phyloP scores from a whole-genome alignment of 2,797 vertebrate genomes.

The Tarsius wallacei region DNA sequence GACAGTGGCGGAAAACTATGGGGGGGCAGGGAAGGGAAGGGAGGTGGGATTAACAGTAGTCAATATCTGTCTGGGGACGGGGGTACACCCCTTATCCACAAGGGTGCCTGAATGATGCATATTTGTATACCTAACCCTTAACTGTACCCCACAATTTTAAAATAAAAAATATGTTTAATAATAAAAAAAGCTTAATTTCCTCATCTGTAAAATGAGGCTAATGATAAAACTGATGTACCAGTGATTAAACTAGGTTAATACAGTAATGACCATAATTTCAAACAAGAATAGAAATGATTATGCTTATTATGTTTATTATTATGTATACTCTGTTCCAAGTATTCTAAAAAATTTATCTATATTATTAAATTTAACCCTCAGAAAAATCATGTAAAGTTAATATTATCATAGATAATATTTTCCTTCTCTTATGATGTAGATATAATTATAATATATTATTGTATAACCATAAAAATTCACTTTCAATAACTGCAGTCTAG shows the following conservation, averaged over 20 bases:
- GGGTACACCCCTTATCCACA: too few species aligned
- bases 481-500: not conserved
- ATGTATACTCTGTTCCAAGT: not conserved
- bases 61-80: too few species aligned
- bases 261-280: conserved; percentile 23
- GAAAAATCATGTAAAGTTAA: not conserved
- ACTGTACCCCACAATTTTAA: too few species aligned
- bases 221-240: not conserved
- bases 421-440: conserved; percentile 31
- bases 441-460: conserved; percentile 18
- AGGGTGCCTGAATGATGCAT: too few species aligned
- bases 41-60: too few species aligned
- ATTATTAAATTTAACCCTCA: not conserved
- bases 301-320: not conserved
- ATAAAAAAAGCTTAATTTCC: too few species aligned
- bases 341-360: not conserved
- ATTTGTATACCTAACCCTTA: too few species aligned
- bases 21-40: too few species aligned
- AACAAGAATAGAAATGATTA: conserved; percentile 10
- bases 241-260: not conserved
- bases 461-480: conserved; percentile 1
- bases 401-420: conserved; percentile 10
- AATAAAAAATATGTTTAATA: too few species aligned
- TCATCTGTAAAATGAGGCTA: not conserved
- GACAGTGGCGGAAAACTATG: too few species aligned